Evolutionary conservation across 2,113 vertebrate species (phyloP).

Genomic region (Thalassarche chlororhynchos): DNA sequence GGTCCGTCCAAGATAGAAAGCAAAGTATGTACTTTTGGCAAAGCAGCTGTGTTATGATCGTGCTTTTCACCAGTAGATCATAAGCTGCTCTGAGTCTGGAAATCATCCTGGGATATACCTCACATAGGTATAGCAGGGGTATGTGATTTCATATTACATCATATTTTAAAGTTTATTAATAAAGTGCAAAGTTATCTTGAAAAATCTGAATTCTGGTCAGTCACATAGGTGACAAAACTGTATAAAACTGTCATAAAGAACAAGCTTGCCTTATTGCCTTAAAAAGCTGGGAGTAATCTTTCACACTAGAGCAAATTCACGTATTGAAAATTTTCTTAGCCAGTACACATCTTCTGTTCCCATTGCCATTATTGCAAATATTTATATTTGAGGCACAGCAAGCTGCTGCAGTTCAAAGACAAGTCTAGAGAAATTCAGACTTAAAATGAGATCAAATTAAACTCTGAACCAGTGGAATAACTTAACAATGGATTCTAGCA

Average conservation of each 20-base stretch:
- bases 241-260: not conserved
- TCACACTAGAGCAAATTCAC: not conserved
- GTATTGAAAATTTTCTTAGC: not conserved
- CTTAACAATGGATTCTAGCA: not conserved
- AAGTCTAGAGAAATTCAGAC: not conserved
- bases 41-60: not conserved
- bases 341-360: not conserved
- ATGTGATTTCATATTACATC: not conserved
- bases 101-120: not conserved
- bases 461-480: not conserved
- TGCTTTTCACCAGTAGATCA: not conserved
- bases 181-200: not conserved
- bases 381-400: conserved; percentile 4
- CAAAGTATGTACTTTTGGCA: not conserved
- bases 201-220: not conserved
- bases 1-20: not conserved
- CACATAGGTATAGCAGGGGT: not conserved
- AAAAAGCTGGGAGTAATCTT: not conserved
- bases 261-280: not conserved
- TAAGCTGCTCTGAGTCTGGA: not conserved
- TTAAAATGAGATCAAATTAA: conserved; percentile 18
- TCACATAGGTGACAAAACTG: not conserved
- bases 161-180: not conserved
- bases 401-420: not conserved
- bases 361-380: conserved; percentile 2